A percentile compares a stretch with the other conserved stretches of the same genome.
These are phyloP conservation scores for Julus scandinavius DNA, from an alignment of 2,888 invertebrate species.

Conservation along the genomic window DNA sequence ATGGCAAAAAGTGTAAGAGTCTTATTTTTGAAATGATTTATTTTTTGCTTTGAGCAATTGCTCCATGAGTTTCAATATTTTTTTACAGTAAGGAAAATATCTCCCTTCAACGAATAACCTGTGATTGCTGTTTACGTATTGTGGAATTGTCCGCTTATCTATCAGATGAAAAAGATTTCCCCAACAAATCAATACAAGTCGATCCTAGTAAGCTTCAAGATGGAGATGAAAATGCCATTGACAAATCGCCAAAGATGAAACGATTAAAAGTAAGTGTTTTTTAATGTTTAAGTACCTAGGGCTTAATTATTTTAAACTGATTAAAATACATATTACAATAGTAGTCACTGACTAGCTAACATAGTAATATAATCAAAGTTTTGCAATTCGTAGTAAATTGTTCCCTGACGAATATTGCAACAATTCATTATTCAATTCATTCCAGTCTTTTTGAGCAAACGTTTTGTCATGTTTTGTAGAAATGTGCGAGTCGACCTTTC, in stretches of 20 bases:
- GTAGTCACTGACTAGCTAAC: too few relatives aligned
- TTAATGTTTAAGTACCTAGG: background rate
- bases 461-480: background rate
- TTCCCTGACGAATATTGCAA: too few relatives aligned
- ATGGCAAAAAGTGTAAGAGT: background rate
- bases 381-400: too few relatives aligned
- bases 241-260: background rate
- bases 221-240: background rate
- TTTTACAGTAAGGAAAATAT: background rate
- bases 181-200: background rate
- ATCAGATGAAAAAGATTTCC: background rate
- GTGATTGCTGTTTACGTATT: background rate
- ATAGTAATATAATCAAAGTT: too few relatives aligned
- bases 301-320: too few relatives aligned
- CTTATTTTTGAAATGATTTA: background rate
- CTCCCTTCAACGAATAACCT: background rate
- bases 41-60: too few relatives aligned
- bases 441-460: background rate
- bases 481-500: background rate
- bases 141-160: background rate
- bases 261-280: conserved; percentile 10
- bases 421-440: too few relatives aligned
- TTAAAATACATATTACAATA: too few relatives aligned
- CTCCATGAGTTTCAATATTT: background rate
- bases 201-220: background rate